Conservation (phyloP, 2,797 vertebrate species). For the Hafferia zeledoni region DNA sequence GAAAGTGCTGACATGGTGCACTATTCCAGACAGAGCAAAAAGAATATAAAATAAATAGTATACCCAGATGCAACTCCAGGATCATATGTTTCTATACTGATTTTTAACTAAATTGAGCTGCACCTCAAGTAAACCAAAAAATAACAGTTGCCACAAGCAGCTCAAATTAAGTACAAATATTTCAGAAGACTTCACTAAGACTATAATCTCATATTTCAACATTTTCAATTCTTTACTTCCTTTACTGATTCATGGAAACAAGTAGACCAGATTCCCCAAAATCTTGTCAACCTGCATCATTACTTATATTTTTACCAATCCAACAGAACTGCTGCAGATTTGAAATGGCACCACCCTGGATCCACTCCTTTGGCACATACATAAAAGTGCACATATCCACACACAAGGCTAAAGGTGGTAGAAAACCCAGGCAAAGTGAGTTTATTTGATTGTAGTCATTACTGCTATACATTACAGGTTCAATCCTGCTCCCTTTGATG, state of each 20-base stretch:
- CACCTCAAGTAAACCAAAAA: not conserved
- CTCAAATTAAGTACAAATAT: not conserved
- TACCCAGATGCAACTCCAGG: not conserved
- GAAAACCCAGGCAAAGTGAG: not conserved
- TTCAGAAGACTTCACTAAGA: not conserved
- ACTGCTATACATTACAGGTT: not conserved
- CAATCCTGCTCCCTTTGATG: constrained; percentile 51
- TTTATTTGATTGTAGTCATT: constrained; percentile 31
- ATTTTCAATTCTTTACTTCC: not conserved
- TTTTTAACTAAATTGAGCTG: not conserved
- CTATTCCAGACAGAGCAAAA: not conserved
- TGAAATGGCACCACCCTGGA: not conserved
- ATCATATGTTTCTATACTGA: not conserved
- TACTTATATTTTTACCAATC: not conserved
- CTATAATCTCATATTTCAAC: not conserved
- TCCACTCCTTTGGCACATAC: not conserved
- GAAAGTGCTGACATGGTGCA: not conserved
- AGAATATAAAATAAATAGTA: not conserved
- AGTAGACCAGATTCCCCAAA: not conserved
- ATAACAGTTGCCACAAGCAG: not conserved
- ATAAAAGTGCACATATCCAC: not conserved
- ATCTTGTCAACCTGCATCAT: not conserved
- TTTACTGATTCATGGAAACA: not conserved
- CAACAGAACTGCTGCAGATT: not conserved
- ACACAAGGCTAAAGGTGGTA: not conserved